A percentile compares a stretch with the other conserved stretches of the same genome.
Conservation (phyloP, 1,140 invertebrate genomes). For the Cotesia chilonis region DNA sequence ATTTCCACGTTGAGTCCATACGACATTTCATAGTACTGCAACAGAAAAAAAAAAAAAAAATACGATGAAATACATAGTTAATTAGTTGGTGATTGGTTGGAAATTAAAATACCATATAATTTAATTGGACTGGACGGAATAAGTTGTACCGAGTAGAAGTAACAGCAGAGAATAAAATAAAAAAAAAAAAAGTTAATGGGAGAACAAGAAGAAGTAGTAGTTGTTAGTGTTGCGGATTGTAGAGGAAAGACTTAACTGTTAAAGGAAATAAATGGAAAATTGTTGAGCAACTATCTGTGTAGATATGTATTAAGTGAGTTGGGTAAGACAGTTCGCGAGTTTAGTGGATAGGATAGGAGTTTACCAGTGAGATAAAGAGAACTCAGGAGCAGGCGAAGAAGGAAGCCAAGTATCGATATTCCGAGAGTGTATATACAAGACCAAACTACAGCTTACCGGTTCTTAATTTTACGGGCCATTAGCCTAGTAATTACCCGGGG, state of each 20-base stretch:
- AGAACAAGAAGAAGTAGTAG: too few relatives aligned
- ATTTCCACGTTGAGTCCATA: conserved; percentile 99
- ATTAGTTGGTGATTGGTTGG: neutral
- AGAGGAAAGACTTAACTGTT: too few relatives aligned
- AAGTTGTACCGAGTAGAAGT: too few relatives aligned
- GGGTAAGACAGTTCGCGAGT: too few relatives aligned
- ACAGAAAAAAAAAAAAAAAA: conserved; percentile 65
- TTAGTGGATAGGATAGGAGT: too few relatives aligned
- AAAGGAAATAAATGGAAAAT: too few relatives aligned
- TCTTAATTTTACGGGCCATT: conserved; percentile 60
- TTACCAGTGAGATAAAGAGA: conserved; percentile 19
- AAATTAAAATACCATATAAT: too few relatives aligned
- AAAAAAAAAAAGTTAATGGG: too few relatives aligned
- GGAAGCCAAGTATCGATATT: conserved; percentile 38
- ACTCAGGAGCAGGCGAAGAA: conserved; percentile 16
- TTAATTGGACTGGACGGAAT: conserved; percentile 1
- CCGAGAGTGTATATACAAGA: conserved; percentile 37
- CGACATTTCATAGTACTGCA: conserved; percentile 99
- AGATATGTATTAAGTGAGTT: too few relatives aligned
- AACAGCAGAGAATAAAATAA: too few relatives aligned
- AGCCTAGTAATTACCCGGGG: conserved; percentile 55
- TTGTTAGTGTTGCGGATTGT: too few relatives aligned
- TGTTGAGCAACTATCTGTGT: too few relatives aligned
- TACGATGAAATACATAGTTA: conserved; percentile 24
- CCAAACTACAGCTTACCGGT: conserved; percentile 45